Conservation (phyloP, 2,113 vertebrate species). For the Oenanthe melanoleuca region DNA sequence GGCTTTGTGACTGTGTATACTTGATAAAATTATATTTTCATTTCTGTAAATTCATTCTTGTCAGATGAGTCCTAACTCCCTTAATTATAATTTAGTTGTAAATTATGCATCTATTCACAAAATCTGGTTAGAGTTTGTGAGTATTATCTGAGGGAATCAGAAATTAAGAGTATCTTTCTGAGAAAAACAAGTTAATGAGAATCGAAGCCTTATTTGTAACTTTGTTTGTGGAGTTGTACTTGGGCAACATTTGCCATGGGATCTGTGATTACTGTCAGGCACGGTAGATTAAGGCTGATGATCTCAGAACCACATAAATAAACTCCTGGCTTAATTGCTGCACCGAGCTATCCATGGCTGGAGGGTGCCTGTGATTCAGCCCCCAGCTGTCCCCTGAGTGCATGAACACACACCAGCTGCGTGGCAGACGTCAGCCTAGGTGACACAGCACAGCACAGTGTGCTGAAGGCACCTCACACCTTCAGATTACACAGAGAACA, state of each 20-base stretch:
- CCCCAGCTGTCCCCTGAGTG: background rate
- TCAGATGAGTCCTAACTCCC: background rate
- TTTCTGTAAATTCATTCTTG: conserved; percentile 17
- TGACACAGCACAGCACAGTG: background rate
- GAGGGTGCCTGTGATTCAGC: background rate
- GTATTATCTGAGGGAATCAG: background rate
- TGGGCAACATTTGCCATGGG: background rate
- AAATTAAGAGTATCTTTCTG: background rate
- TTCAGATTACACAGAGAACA: background rate
- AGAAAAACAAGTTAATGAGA: conserved; percentile 13
- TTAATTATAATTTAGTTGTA: conserved; percentile 22
- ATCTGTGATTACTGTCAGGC: background rate
- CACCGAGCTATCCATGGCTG: fast-evolving
- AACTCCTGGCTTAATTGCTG: background rate
- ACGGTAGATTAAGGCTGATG: background rate
- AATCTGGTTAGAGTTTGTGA: background rate
- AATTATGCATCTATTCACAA: background rate
- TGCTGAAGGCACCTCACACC: background rate
- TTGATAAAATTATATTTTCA: conserved; percentile 51
- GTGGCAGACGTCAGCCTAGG: background rate
- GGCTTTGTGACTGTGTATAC: conserved; percentile 25
- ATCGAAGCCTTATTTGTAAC: background rate
- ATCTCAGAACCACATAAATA: conserved; percentile 17
- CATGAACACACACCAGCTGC: background rate
- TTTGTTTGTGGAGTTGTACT: background rate